A percentile compares a stretch with the other conserved stretches of the same genome.
Conservation (phyloP, 2,113 vertebrate genomes). For the Etheostoma spectabile region DNA sequence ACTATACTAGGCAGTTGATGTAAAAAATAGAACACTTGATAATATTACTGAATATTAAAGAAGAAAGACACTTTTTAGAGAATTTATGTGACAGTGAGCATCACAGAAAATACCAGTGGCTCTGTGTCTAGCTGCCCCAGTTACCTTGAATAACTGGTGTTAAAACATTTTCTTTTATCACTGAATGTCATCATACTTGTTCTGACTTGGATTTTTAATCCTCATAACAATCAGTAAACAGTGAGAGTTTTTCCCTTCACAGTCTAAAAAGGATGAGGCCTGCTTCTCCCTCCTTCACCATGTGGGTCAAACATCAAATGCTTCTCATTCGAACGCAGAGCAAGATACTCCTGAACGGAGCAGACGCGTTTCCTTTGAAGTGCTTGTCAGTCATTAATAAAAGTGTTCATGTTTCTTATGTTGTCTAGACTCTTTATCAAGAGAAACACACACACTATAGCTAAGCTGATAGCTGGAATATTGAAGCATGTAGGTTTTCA, state of each 20-base stretch:
- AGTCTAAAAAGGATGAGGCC: slow-evolving; percentile 41
- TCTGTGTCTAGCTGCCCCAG: not conserved
- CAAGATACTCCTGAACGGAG: slow-evolving; percentile 18
- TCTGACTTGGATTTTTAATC: slow-evolving; percentile 36
- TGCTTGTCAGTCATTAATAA: slow-evolving; percentile 46
- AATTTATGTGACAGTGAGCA: not conserved
- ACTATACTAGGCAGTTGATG: not conserved
- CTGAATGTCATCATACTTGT: slow-evolving; percentile 20
- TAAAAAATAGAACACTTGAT: not conserved
- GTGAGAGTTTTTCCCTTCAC: not conserved
- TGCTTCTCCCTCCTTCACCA: slow-evolving; percentile 20
- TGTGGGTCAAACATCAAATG: slow-evolving; percentile 64
- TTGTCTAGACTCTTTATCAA: slow-evolving; percentile 40
- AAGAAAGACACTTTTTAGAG: not conserved
- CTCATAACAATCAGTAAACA: slow-evolving; percentile 47
- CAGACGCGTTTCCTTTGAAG: slow-evolving; percentile 43
- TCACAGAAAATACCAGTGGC: not conserved
- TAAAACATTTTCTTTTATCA: slow-evolving; percentile 12
- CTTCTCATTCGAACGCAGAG: slow-evolving; percentile 39
- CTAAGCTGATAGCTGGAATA: not conserved
- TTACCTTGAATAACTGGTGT: slow-evolving; percentile 13
- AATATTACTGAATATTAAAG: not conserved
- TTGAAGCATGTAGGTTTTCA: too few species aligned
- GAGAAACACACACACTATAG: not conserved
- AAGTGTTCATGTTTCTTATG: slow-evolving; percentile 25